A percentile compares a stretch with the other conserved stretches of the same genome.
Conservation (phyloP, 2,888 invertebrate species). For the Nephrotoma flavescens region DNA sequence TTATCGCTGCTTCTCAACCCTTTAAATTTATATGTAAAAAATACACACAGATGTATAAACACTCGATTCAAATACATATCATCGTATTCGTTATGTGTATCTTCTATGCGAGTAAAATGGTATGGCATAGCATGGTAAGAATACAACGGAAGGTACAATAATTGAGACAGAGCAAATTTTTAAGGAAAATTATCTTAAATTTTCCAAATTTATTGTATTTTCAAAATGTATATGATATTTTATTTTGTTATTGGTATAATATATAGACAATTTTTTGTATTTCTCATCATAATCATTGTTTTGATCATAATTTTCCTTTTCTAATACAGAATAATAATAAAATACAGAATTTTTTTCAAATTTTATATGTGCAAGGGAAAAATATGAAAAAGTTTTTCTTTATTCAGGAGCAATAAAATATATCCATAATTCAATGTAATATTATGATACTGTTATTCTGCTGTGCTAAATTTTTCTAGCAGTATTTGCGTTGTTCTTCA, state of each 20-base stretch:
- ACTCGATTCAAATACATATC: background rate
- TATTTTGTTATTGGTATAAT: background rate
- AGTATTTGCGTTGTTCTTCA: background rate
- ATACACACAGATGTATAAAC: background rate
- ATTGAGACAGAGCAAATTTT: background rate
- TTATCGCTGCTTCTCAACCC: background rate
- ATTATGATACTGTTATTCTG: constrained; percentile 3
- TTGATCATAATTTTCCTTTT: background rate
- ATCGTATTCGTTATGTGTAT: background rate
- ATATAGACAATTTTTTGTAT: background rate
- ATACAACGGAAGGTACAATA: background rate
- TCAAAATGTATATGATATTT: background rate
- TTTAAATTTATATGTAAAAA: background rate
- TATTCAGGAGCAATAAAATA: constrained; percentile 2
- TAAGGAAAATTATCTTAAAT: background rate
- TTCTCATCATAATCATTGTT: background rate
- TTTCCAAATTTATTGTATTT: background rate
- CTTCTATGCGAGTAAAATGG: background rate
- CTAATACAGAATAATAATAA: background rate
- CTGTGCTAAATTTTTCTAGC: background rate
- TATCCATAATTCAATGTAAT: constrained; percentile 1
- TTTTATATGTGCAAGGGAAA: background rate
- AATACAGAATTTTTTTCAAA: background rate
- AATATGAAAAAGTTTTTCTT: background rate
- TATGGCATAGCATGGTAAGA: background rate